Conservation (phyloP, 2,113 vertebrate species). For the Lepus timidus region DNA sequence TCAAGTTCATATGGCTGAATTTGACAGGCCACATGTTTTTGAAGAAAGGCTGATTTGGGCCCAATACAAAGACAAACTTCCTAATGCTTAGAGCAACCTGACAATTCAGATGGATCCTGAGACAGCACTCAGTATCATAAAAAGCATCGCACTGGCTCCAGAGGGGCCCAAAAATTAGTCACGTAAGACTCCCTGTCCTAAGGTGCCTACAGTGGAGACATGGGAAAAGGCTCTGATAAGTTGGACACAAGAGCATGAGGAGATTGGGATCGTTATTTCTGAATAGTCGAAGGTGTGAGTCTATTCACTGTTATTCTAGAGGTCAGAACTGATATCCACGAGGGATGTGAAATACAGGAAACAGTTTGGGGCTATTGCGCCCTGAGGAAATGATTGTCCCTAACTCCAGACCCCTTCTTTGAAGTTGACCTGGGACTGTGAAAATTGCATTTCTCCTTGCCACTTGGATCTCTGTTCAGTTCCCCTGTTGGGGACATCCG, state of each 20-base stretch:
- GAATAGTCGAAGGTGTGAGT: background rate
- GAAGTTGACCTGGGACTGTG: background rate
- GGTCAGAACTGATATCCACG: background rate
- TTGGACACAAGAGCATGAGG: background rate
- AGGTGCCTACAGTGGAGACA: background rate
- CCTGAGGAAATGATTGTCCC: background rate
- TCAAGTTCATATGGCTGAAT: background rate
- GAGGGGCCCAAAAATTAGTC: background rate
- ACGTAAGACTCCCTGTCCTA: background rate
- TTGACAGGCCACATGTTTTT: background rate
- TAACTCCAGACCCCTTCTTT: background rate
- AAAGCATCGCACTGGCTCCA: background rate
- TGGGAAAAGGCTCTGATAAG: background rate
- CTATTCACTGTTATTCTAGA: background rate
- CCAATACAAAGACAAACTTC: background rate
- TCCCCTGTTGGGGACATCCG: background rate
- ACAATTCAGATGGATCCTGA: background rate
- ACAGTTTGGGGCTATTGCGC: background rate
- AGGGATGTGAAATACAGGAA: background rate
- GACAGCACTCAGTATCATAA: background rate
- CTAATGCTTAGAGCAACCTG: background rate
- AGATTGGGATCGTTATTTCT: background rate
- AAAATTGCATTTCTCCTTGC: background rate
- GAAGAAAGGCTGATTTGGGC: background rate
- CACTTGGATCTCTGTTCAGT: background rate